Conservation (phyloP, 2,797 vertebrate species). For the Eulemur coronatus region DNA sequence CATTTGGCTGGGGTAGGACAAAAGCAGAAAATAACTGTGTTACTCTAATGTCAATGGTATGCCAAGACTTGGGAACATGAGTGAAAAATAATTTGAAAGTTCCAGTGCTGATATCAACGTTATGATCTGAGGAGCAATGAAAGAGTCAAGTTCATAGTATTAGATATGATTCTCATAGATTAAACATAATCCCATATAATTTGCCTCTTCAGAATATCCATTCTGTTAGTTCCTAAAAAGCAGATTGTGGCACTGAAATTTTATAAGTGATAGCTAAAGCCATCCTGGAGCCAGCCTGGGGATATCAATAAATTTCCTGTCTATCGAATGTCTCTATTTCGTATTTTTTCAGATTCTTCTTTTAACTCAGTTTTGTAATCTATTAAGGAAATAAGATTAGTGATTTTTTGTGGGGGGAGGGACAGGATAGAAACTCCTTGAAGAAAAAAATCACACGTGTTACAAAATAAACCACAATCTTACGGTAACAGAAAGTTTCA, state of each 20-base stretch:
- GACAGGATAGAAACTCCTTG: neutral
- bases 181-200: neutral
- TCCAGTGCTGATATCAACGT: neutral
- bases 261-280: neutral
- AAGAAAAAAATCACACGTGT: neutral
- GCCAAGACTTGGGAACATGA: neutral
- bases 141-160: neutral
- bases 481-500: neutral
- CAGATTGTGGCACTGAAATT: neutral
- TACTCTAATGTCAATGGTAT: neutral
- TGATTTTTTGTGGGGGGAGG: fast-evolving
- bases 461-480: neutral
- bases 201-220: neutral
- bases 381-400: neutral
- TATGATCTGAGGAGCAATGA: neutral
- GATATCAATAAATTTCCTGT: neutral
- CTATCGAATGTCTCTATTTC: neutral
- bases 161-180: neutral
- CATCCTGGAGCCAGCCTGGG: neutral
- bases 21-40: neutral
- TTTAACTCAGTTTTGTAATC: neutral
- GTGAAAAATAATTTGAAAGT: neutral
- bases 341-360: neutral
- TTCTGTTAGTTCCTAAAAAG: neutral
- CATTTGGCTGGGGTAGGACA: neutral